These are phyloP conservation scores for Macropodus opercularis DNA, from an alignment of 2,797 vertebrate species.

Conservation along the genomic window DNA sequence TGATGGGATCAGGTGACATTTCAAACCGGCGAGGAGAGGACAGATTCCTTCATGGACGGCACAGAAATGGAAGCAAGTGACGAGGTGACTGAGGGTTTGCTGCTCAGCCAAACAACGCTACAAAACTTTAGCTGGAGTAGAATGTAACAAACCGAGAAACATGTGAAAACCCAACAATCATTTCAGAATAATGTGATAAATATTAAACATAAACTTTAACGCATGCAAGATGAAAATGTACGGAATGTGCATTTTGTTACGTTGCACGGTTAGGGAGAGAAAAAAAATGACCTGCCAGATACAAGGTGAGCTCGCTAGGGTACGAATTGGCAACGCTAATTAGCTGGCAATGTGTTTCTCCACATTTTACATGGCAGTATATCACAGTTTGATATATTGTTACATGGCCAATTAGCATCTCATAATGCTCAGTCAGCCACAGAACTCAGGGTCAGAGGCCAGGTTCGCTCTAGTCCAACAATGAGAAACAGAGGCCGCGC, in stretches of 20 bases:
- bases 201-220: background rate
- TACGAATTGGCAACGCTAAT: constrained; percentile 47
- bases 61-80: constrained; percentile 23
- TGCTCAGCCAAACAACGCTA: background rate
- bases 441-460: constrained; percentile 64
- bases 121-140: background rate
- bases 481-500: constrained; percentile 22
- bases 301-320: constrained; percentile 18
- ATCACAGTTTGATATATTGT: constrained; percentile 63
- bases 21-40: constrained; percentile 49
- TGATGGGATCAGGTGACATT: constrained; percentile 75
- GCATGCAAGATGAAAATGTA: background rate
- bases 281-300: constrained; percentile 22
- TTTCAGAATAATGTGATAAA: no score
- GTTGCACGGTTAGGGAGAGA: constrained; percentile 1
- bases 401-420: constrained; percentile 70
- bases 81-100: constrained; percentile 9
- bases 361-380: constrained; percentile 59
- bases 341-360: constrained; percentile 49
- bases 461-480: constrained; percentile 22
- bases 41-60: constrained; percentile 25
- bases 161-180: background rate
- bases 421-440: constrained; percentile 70
- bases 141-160: background rate
- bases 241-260: background rate